Base-by-base conservation (phyloP, 2,113 vertebrate genomes). In the Manacus vitellinus region DNA sequence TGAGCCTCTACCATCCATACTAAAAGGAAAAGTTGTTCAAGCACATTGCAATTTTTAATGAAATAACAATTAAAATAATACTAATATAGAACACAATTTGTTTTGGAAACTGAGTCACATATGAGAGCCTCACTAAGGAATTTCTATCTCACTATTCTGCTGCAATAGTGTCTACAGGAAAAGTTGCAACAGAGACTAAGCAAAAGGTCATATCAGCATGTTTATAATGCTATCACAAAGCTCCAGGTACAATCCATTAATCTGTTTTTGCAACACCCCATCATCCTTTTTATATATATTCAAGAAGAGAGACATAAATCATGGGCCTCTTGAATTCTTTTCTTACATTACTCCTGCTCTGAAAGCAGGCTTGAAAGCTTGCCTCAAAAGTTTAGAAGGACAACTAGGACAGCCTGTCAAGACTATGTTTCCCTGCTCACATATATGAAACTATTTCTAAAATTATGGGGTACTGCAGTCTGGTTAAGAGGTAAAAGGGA, bases 401-500 rank as follows among this genome's bases (percentile, higher is more conserved):
- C 83, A 96, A 19, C 47, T 33, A 75, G 12, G 49, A 65, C 62
- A 9, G 72, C 55, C 74, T 92, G 76, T 87, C 68, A 89, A 81
- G 84, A 72, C 58, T 67, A 24, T 33, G 46, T 70, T 88, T 87
- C 82, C 54, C 80, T 63, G 24, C 37, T 74, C 67, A 88, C 12
- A 1, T 87, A 58, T 51, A 85, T 88, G 46, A 91, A 96, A 79
- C 62, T 87, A 22, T 87, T 93, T 96, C 90, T 73, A 44, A 88
- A 97, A 92, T 80, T 30, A 96, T 37, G 24, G 63, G 41, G 39
- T 92, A 65, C 18, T 85, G 37, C 17, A 61, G 41, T 70, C 68
- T 92, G 72, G 22, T 88, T 83, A 94, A 95, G 85, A 92, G n/a
- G 31, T 68, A 89, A 77, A 86, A 75, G 47, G 61, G 79, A 95